Conservation (phyloP, 2,888 invertebrate genomes). For the Apamea sordens region DNA sequence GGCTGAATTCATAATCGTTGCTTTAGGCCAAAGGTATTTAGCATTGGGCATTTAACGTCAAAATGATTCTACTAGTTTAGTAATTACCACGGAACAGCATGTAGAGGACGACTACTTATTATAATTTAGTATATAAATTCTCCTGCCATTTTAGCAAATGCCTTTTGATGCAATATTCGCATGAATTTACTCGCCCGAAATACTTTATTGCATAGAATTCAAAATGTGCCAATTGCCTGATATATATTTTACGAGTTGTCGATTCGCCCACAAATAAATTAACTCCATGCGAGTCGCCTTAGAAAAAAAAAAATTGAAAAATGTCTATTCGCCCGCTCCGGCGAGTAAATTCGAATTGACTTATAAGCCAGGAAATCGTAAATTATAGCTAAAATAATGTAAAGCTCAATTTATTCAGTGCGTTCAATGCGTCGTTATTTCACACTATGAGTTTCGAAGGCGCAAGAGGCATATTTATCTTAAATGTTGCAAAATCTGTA, state of each 20-base stretch:
- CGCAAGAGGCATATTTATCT: not conserved
- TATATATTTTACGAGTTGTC: no score
- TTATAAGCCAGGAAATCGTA: conserved; percentile 37
- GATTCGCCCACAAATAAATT: no score
- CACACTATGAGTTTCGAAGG: not conserved
- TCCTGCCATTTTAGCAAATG: not conserved
- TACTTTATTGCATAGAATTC: no score
- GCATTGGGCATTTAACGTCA: not conserved
- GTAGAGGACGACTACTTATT: not conserved
- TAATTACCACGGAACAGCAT: not conserved
- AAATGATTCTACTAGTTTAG: not conserved
- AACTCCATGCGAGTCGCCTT: no score
- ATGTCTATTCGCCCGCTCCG: no score
- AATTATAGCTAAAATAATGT: conserved; percentile 49
- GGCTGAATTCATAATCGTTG: not conserved
- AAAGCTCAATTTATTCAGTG: conserved; percentile 5
- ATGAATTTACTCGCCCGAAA: no score
- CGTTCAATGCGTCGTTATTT: not conserved
- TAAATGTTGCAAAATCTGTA: conserved; percentile 5
- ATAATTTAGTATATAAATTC: conserved; percentile 4
- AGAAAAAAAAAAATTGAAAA: no score
- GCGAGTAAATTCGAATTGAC: no score
- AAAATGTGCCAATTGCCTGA: no score
- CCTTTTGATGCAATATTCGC: not conserved
- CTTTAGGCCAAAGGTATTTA: not conserved